Evolutionary conservation across 2,113 vertebrate species (phyloP), one percentile per base, ranked within the genome.

Genomic region (Labrus mixtus): DNA sequence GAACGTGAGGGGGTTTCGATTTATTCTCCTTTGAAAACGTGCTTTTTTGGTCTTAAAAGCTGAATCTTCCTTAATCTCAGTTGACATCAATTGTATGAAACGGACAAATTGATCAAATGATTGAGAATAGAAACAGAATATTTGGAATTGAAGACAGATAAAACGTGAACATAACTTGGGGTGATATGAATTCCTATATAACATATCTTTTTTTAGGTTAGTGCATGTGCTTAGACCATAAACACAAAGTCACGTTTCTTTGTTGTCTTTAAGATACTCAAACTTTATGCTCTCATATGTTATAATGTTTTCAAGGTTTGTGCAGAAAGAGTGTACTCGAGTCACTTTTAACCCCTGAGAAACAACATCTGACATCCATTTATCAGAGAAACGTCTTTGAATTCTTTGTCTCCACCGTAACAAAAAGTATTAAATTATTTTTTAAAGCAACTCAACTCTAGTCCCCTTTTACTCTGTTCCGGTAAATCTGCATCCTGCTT

Each of bases 401-500:
- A 58, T 23, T 41, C 17, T 68, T 20, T 11, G 4, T 10, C 36
- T 29, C 20, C 10, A 54, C 6, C 9, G 45, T 43, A 46, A 3
- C 23, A 36, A 8, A 7, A n/a, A n/a, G 11, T 13, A 68, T 41
- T 39, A 51, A 23, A 73, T 73, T 53, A 20, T 4, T 46, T 11
- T 61, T 50, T 6, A 43, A n/a, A 58, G 56, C 10, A 29, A 46
- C 7, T 70, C 16, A 48, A 16, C 45, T 54, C 22, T 16, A 55
- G 10, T 37, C 37, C 15, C 33, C 57, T 66, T 66, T 69, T 37
- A 62, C 19, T 60, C 20, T 68, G 23, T 46, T 68, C 29, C 39
- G 0, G 22, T 54, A 61, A 15, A 64, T 65, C 69, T 17, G 41
- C 55, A 15, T 33, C 0, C 56, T 64, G 60, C 33, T 68, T 54